These are phyloP conservation scores for Numenius phaeopus DNA, from an alignment of 2,797 vertebrate genomes.

Conservation along the genomic window DNA sequence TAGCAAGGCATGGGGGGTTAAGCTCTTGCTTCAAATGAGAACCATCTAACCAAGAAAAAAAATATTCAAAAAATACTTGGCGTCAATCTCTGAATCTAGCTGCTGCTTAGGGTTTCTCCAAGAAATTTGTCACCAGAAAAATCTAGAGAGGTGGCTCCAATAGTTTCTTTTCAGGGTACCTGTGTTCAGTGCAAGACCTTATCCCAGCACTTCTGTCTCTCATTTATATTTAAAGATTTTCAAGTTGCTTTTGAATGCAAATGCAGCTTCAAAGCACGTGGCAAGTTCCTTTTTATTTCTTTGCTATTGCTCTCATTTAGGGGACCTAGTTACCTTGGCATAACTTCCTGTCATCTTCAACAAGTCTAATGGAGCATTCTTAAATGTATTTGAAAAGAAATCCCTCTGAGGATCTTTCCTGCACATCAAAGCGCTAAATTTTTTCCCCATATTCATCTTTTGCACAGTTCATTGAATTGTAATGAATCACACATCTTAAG, in stretches of 20 bases:
- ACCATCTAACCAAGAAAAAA: not conserved
- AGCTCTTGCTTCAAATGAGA: not conserved
- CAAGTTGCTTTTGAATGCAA: not conserved
- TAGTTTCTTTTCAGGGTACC: not conserved
- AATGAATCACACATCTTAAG: not conserved
- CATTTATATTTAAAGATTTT: not conserved
- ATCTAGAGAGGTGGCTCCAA: not conserved
- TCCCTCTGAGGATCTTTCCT: not conserved
- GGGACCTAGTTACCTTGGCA: not conserved
- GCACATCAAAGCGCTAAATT: not conserved
- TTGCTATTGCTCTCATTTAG: not conserved
- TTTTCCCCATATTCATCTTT: not conserved
- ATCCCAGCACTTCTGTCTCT: not conserved
- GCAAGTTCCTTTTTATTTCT: not conserved
- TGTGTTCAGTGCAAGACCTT: not conserved
- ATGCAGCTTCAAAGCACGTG: not conserved
- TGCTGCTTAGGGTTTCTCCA: not conserved
- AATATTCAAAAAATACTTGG: not conserved
- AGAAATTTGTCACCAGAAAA: not conserved
- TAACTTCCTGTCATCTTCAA: not conserved
- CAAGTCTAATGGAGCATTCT: not conserved
- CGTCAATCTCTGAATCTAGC: not conserved
- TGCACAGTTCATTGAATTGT: not conserved
- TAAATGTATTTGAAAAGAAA: slow-evolving; percentile 15
- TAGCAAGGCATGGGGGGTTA: not conserved